These are phyloP conservation scores for Tetraneura akinire DNA, from an alignment of 1,140 invertebrate genomes.

Conservation along the genomic window DNA sequence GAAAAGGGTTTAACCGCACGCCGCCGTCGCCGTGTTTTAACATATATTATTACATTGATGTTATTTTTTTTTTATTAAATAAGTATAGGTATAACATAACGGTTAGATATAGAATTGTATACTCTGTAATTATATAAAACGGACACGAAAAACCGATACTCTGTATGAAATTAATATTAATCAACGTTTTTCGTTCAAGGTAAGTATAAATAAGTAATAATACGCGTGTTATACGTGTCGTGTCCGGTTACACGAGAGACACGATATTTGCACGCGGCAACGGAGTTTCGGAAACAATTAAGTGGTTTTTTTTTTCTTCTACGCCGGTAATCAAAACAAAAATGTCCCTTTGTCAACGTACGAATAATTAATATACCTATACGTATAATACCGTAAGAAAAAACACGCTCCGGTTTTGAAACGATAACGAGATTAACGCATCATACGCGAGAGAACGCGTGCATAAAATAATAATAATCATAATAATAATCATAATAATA, in stretches of 20 bases:
- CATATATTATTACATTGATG: not conserved
- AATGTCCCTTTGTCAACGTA: conserved; percentile 15
- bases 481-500: too few species aligned
- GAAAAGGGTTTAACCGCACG: not conserved
- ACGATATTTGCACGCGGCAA: not conserved
- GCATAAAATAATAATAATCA: too few species aligned
- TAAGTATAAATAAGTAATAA: not conserved
- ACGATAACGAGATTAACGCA: not conserved
- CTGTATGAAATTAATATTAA: not conserved
- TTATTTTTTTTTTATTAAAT: not conserved
- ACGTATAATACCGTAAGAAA: too few species aligned
- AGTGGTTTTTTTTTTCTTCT: not conserved
- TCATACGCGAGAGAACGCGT: not conserved
- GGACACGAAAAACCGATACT: conserved; percentile 35
- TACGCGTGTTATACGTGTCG: not conserved
- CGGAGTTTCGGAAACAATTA: conserved; percentile 18
- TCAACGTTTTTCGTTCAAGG: conserved; percentile 37
- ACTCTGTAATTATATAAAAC: too few species aligned
- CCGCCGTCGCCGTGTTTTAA: not conserved
- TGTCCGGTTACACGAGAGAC: conserved; percentile 9
- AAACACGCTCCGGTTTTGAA: not conserved
- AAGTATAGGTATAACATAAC: not conserved
- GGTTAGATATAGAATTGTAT: not conserved
- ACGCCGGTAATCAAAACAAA: not conserved
- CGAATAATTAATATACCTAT: not conserved